Percentiles rank a stretch among this genome's conserved stretches.
phyloP scores from a whole-genome alignment of 2,797 vertebrate species.

The Melopsittacus undulatus region DNA sequence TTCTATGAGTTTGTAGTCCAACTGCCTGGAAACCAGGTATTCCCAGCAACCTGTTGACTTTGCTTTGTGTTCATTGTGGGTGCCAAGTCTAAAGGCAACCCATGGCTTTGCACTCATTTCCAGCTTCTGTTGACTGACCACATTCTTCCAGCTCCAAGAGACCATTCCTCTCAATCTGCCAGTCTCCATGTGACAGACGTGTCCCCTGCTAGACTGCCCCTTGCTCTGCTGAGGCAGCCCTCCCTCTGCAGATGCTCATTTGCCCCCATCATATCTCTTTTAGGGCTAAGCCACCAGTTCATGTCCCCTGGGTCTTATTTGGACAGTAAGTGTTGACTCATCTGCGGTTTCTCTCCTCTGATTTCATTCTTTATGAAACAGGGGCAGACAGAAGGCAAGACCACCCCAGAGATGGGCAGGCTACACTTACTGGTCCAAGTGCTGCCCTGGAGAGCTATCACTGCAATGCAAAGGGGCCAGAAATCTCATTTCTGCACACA shows the following conservation, averaged over 20 bases:
- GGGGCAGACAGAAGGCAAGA: rapidly evolving
- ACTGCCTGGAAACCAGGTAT: slow-evolving; percentile 16
- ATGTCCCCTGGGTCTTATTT: neutral
- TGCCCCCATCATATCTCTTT: neutral
- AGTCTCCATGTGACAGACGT: neutral
- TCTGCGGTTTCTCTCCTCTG: neutral
- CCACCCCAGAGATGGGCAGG: neutral
- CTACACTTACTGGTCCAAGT: neutral
- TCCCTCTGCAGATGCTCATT: neutral
- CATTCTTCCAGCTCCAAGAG: neutral
- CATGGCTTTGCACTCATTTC: neutral
- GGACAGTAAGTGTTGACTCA: neutral
- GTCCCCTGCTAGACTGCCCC: neutral
- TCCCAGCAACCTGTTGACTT: neutral
- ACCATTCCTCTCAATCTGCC: neutral
- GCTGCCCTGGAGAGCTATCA: neutral
- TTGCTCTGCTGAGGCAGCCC: neutral
- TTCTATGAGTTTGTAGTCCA: neutral
- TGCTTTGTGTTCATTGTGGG: neutral
- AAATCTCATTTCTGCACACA: neutral
- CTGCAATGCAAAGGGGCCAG: neutral
- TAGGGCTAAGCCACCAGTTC: neutral
- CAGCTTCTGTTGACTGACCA: neutral
- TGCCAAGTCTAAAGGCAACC: neutral
- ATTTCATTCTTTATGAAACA: neutral